Evolutionary conservation across 1,140 invertebrate genomes (phyloP).

Genomic region (Diachasma alloeum): DNA sequence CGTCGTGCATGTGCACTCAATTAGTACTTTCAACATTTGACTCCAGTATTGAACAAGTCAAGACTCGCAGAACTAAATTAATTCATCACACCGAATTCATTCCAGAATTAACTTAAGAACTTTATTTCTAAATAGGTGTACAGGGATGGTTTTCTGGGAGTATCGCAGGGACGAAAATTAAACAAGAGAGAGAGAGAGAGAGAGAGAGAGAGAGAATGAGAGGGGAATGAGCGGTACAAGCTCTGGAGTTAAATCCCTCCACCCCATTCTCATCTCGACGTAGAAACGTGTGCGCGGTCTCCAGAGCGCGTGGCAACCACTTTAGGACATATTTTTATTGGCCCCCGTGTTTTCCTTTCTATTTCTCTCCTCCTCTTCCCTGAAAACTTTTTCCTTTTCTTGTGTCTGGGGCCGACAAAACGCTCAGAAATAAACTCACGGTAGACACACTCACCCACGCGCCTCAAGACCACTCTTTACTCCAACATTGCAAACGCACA

Average conservation of each 20-base stretch:
- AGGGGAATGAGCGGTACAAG: background rate
- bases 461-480: constrained; percentile 13
- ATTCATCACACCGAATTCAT: background rate
- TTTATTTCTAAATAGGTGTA: background rate
- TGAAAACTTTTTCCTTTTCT: constrained; percentile 19
- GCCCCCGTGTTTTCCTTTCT: constrained; percentile 28
- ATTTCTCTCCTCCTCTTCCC: background rate
- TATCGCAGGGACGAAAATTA: background rate
- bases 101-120: background rate
- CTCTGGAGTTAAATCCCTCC: no score
- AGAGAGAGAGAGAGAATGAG: no score
- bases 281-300: constrained; percentile 6
- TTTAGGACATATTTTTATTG: constrained; percentile 48
- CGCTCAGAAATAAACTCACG: constrained; percentile 14
- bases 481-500: background rate
- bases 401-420: constrained; percentile 38
- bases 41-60: background rate
- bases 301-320: constrained; percentile 33
- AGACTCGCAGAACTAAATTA: background rate
- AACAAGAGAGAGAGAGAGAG: background rate
- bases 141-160: background rate
- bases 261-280: background rate
- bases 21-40: no score
- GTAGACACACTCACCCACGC: constrained; percentile 29
- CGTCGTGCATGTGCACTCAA: no score